Evolutionary conservation across 2,888 invertebrate genomes (phyloP), one percentile per base, ranked within the genome.

Genomic region (Bursaphelenchus okinawaensis): DNA sequence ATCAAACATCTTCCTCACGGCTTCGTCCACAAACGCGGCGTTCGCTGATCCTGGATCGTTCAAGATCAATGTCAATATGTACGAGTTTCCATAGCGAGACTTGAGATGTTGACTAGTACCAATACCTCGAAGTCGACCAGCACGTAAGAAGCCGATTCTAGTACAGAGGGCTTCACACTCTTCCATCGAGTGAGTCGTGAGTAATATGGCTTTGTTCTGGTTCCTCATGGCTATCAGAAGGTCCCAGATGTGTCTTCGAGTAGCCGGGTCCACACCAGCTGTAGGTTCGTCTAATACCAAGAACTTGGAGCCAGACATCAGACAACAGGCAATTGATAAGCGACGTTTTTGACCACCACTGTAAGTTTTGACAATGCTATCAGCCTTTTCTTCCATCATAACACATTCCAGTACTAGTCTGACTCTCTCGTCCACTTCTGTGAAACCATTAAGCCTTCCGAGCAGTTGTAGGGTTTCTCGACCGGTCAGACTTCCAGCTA

Each of bases 111-210:
- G 74, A 7, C 54, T 50, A 7, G 61, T 75, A n/a, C 72, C 72
- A 20, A 72, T 59, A 8, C 66, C 61, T 22, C 58, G 52, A 40
- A 72, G 40, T 20, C 31, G 23, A 2, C 72, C 72, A 4, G 55
- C 51, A 27, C 63, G 51, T 31, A 72, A 29, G 50, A 72, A 73
- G 20, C 63, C 72, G 12, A 68, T 68, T 50, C 70, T 20, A 8
- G 71, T 59, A 28, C 69, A 68, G 0, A 68, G 55, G 7, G 69
- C 67, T 26, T 77, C 77, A 55, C 75, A 74, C 61, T 77, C 77
- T 51, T 76, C 76, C 69, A 68, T 70, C 4, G 68, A 68, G 63
- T 77, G 75, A 4, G 76, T 73, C 1, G 77, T 75, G 23, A 77
- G 60, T 54, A 77, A 63, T 9, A 74, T 52, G 7, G 77, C 72